Base-by-base conservation (phyloP, 2,888 invertebrate species). In the Pomacea canaliculata region DNA sequence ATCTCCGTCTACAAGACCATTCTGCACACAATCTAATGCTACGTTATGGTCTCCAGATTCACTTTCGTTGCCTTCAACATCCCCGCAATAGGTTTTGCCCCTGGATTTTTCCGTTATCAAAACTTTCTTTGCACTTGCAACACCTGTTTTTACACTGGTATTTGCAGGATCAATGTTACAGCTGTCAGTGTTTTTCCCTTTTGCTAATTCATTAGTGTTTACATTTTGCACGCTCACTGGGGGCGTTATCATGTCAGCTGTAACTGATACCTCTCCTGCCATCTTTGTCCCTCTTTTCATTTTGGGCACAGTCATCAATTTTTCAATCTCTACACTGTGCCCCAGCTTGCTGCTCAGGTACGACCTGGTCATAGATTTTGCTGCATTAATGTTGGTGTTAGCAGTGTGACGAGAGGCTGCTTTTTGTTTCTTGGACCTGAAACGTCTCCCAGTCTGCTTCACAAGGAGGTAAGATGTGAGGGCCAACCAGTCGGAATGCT, bases 401-500 rank as follows among this genome's bases (percentile, higher is more conserved):
- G 82, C 79, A n/a, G 78, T 81, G n/a, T 67, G 78, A 78, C 80
- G 81, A 10, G 77, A 60, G 56, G 80, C 79, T n/a, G 80, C 80
- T 18, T 80, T 82, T 48, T 81, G 81, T 74, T 82, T 83, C 63
- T 85, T 85, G 65, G 83, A 83, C 71, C 85, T 84, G 72, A 84
- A 86, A 23, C 88, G 81, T 12, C 89, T 80, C 1, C 87, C 86
- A 12, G 88, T 86, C 56, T 87, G 86, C 78, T 88, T 87, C 12
- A 83, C 83, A 73, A 87, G 78, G 9, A 89, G 73, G 73, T 83
- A 89, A 10, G 87, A 87, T 10, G 87, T 85, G 46, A 89, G 80
- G 12, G 86, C 84, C 67, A 83, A 83, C 89, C 89, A 89, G 74
- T 89, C 89, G 13, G 77, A 70, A 73, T 89, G 89, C 48, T 85